Evolutionary conservation across 2,113 vertebrate species (phyloP), one percentile per base, ranked within the genome.

Genomic region (Damaliscus lunatus): DNA sequence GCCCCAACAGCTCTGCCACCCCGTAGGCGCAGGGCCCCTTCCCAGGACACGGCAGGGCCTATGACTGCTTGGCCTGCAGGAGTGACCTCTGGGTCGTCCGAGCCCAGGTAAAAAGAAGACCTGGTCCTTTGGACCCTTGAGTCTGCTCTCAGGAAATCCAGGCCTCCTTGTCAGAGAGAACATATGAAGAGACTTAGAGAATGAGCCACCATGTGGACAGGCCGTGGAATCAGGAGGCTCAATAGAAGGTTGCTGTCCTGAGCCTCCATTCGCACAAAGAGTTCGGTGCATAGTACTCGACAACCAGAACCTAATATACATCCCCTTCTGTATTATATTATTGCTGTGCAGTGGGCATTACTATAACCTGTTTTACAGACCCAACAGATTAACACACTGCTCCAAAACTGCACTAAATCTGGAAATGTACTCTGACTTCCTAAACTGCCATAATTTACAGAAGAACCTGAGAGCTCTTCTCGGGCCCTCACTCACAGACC

Each of bases 11-110:
- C 25, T 9, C 81, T 5, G 1, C 29, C 6, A 0, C 36, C 25
- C 31, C 16, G 12, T 6, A 3, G 14, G 52, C 3, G 3, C 86
- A 0, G 23, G 23, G 31, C 12, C 21, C 1, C 80, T 27, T 12
- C n/a, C 9, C 29, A 1, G 2, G 4, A 67, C 33, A 6, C 36
- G 0, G 23, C 82, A 12, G 36, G 31, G 10, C 77, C 86, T 33
- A 14, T 11, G 67, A n/a, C 89, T 10, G 21, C 74, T 11, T 29
- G 43, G 83, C 29, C 40, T 59, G 46, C 1, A 1, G 19, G 27
- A 3, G 14, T 6, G 17, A 50, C 21, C 0, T 2, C 23, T 3
- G 33, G 52, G 27, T 31, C 6, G 4, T 43, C 77, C 0, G 0
- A 8, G 9, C n/a, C 27, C 77, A 53, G 43, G 55, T 15, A 1